phyloP scores from a whole-genome alignment of 2,888 invertebrate genomes.

The Zonitis immaculata region DNA sequence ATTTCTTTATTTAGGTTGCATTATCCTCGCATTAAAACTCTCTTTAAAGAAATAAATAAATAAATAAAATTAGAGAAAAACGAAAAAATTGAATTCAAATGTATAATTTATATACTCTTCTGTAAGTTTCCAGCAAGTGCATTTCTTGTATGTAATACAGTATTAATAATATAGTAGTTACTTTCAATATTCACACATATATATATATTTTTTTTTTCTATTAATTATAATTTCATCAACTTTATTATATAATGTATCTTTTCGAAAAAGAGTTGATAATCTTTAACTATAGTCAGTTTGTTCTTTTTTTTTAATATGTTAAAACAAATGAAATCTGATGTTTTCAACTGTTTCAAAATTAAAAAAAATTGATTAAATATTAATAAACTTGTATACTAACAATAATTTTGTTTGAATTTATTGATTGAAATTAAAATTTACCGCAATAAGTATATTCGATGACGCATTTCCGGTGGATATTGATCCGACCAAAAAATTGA shows the following conservation, averaged over 20 bases:
- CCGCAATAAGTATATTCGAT: no score
- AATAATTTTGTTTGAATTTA: no score
- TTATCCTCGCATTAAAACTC: conserved; percentile 36
- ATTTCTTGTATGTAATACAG: conserved; percentile 89
- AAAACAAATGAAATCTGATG: conserved; percentile 6
- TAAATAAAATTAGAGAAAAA: conserved; percentile 15
- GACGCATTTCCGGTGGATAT: conserved; percentile 4
- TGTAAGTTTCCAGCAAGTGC: conserved; percentile 86
- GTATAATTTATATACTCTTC: conserved; percentile 58
- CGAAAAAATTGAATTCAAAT: neutral
- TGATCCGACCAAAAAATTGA: no score
- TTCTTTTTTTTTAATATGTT: conserved; percentile 13
- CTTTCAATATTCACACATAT: conserved; percentile 16
- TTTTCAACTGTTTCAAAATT: neutral
- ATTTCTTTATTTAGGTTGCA: conserved; percentile 31
- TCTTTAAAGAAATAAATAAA: conserved; percentile 29
- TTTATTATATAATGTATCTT: neutral
- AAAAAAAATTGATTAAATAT: neutral
- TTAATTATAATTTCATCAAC: conserved; percentile 2
- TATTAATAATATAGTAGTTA: conserved; percentile 65
- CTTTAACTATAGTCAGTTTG: conserved; percentile 4
- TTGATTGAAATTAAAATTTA: no score
- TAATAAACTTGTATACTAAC: neutral
- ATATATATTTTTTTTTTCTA: no score
- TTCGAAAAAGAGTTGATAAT: no score